Conservation (phyloP, 2,113 vertebrate genomes). For the Psophia crepitans region DNA sequence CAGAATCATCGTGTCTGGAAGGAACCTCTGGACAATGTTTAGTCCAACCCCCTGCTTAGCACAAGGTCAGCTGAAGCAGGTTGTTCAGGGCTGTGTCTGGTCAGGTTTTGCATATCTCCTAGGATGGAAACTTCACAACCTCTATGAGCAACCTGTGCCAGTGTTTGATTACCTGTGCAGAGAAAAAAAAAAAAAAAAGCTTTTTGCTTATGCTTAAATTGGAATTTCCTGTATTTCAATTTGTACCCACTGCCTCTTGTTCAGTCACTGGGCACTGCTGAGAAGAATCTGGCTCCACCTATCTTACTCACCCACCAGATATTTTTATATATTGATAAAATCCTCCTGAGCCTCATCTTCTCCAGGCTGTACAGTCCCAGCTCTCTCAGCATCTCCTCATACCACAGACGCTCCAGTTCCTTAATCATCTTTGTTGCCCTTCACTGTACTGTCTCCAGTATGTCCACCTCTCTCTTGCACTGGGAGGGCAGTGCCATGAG, state of each 20-base stretch:
- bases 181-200: accelerated
- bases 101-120: not conserved
- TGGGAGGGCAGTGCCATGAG: not conserved
- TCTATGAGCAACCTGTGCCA: not conserved
- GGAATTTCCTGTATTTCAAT: not conserved
- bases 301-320: not conserved
- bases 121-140: not conserved
- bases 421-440: not conserved
- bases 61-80: not conserved
- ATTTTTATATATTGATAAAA: not conserved
- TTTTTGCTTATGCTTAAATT: not conserved
- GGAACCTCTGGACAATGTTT: not conserved
- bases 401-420: not conserved
- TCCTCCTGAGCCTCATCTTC: not conserved
- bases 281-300: not conserved
- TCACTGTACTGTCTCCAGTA: not conserved
- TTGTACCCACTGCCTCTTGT: not conserved
- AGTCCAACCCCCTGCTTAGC: not conserved
- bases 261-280: not conserved
- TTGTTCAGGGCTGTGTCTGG: not conserved
- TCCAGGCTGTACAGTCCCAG: not conserved
- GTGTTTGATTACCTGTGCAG: not conserved
- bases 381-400: not conserved
- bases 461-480: not conserved
- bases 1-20: not conserved